Percentiles rank a stretch among this genome's conserved stretches.
Conservation (phyloP, 1,140 invertebrate species). For the Lasioglossum baleicum region DNA sequence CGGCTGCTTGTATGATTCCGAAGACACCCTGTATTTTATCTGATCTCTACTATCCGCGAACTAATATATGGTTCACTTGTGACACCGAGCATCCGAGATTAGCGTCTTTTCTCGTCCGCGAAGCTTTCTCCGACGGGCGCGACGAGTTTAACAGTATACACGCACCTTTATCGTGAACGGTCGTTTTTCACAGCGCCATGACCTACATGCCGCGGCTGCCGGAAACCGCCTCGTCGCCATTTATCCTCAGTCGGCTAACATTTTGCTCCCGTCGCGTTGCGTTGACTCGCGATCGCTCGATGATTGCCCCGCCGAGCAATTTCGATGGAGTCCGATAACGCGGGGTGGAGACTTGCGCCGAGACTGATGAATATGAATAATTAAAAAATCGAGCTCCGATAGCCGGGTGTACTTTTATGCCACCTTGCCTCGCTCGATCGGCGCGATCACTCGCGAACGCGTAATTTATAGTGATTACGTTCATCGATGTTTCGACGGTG, state of each 20-base stretch:
- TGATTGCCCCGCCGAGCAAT: constrained; percentile 8
- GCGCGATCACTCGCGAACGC: too few species aligned
- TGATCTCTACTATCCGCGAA: background rate
- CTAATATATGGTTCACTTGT: constrained; percentile 7
- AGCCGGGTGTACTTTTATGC: background rate
- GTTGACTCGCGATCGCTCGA: background rate
- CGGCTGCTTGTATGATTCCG: too few species aligned
- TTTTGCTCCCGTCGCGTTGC: constrained; percentile 8
- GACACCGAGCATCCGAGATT: constrained; percentile 7
- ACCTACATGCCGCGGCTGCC: constrained; percentile 30
- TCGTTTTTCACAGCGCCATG: constrained; percentile 32
- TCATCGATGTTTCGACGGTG: background rate
- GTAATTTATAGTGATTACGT: background rate
- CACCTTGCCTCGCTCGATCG: too few species aligned
- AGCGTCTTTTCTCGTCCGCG: background rate
- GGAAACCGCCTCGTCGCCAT: constrained; percentile 23
- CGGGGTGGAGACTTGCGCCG: background rate
- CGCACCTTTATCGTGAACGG: background rate
- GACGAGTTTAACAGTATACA: background rate
- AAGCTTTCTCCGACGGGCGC: constrained; percentile 28
- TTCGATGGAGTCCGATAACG: constrained; percentile 15
- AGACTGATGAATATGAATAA: background rate
- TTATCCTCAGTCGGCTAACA: constrained; percentile 3
- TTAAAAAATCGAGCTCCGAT: constrained; percentile 9
- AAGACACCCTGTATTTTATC: too few species aligned